phyloP scores from a whole-genome alignment of 2,113 vertebrate genomes.

The Columba janthina region DNA sequence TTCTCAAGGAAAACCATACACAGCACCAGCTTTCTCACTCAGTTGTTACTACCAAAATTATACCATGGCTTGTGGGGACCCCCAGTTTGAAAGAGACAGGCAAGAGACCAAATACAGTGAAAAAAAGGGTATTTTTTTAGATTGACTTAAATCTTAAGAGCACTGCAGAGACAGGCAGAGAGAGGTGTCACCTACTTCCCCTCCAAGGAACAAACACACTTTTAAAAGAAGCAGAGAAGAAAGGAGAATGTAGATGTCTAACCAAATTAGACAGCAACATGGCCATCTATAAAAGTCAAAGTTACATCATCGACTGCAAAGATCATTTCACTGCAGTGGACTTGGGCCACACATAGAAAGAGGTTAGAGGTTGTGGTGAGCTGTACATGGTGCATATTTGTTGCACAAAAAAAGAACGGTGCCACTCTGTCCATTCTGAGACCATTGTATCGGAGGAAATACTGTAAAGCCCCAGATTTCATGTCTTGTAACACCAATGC shows the following conservation, averaged over 20 bases:
- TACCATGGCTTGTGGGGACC: fast-evolving
- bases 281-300: neutral
- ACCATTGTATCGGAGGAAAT: neutral
- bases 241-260: neutral
- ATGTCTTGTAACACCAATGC: neutral
- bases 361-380: neutral
- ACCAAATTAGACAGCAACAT: neutral
- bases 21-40: neutral
- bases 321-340: neutral
- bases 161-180: neutral
- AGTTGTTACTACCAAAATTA: neutral
- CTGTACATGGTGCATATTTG: neutral
- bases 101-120: neutral
- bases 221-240: neutral
- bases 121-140: neutral
- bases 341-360: fast-evolving
- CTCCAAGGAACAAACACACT: neutral
- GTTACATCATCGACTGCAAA: neutral
- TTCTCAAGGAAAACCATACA: neutral
- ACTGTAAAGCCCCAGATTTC: neutral
- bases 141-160: neutral
- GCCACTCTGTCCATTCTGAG: neutral
- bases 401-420: neutral
- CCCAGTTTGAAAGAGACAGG: neutral
- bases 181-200: neutral